Evolutionary conservation across 30 jellyfish, hydroid and myxozoan genomes (phyloP).

Genomic region (Hydractinia symbiolongicarpus): DNA sequence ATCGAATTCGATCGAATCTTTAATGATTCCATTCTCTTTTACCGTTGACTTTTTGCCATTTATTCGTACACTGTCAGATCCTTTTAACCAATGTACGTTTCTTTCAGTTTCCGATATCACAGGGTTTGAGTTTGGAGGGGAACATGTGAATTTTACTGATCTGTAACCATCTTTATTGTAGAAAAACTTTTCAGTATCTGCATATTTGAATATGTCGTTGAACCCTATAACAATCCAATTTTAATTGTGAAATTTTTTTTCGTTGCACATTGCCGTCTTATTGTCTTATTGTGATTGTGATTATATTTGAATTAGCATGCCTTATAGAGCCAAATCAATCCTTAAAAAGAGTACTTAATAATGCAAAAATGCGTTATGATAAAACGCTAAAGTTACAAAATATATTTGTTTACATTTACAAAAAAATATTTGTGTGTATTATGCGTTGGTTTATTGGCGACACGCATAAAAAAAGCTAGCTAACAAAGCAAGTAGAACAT

Average conservation of each 20-base stretch:
- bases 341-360: background rate
- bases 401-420: too few relatives aligned
- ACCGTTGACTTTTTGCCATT: background rate
- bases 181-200: background rate
- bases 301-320: background rate
- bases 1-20: background rate
- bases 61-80: background rate
- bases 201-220: background rate
- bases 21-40: background rate
- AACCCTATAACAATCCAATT: background rate
- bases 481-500: too few relatives aligned
- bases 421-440: too few relatives aligned
- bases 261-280: too few relatives aligned
- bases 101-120: background rate
- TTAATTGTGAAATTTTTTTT: too few relatives aligned
- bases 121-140: conserved; percentile 11
- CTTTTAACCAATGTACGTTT: conserved; percentile 1
- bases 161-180: conserved; percentile 1
- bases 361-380: background rate
- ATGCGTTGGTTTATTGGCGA: too few relatives aligned
- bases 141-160: background rate
- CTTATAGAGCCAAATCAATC: background rate
- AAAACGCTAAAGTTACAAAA: too few relatives aligned
- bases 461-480: too few relatives aligned
- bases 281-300: background rate